Evolutionary conservation across 2,113 vertebrate species (phyloP).

Genomic region (Trichechus manatus): DNA sequence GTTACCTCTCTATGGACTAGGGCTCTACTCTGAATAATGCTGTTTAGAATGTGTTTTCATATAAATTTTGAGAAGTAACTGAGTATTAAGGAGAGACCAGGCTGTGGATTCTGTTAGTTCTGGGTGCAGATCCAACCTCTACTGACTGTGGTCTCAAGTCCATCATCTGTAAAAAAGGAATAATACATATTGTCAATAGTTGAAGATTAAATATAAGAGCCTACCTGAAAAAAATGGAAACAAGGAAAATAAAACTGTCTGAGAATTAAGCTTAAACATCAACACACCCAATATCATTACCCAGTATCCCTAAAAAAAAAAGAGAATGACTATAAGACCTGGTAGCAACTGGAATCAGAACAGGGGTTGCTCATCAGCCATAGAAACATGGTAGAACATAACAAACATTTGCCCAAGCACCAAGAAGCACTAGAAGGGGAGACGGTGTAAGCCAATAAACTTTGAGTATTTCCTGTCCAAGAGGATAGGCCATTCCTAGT

Average conservation of each 20-base stretch:
- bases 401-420: background rate
- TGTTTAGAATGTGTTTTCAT: conserved; percentile 3
- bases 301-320: background rate
- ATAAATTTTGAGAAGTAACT: background rate
- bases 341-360: background rate
- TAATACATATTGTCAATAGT: background rate
- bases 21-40: conserved; percentile 13
- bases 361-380: background rate
- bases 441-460: background rate
- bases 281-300: background rate
- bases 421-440: background rate
- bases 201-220: background rate
- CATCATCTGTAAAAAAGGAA: background rate
- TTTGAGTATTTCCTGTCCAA: background rate
- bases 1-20: background rate
- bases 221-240: background rate
- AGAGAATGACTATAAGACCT: background rate
- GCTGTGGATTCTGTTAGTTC: conserved; percentile 11
- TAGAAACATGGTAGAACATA: background rate
- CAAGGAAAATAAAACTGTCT: conserved; percentile 5
- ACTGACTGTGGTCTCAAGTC: background rate
- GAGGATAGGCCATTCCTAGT: background rate
- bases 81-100: background rate
- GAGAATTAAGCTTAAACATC: conserved; percentile 1
- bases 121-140: background rate